Evolutionary conservation across 92 coral and sea anemone species (phyloP).

Genomic region (Palythoa heliodiscus): DNA sequence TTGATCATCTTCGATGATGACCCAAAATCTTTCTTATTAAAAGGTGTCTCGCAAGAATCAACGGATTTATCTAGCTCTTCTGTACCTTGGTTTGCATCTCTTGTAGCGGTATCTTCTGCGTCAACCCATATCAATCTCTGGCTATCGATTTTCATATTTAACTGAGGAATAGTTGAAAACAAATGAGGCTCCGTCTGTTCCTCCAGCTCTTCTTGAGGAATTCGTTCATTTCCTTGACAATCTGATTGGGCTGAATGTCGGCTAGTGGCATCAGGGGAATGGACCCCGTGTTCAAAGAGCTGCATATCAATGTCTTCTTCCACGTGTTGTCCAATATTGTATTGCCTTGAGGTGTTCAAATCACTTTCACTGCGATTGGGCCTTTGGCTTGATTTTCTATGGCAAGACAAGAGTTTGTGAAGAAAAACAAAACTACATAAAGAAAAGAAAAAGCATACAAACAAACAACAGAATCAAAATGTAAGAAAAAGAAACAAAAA

Average conservation of each 20-base stretch:
- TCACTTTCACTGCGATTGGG: constrained; percentile 55
- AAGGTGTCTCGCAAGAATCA: not conserved
- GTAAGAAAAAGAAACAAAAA: not conserved
- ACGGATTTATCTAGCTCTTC: not conserved
- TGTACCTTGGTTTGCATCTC: not conserved
- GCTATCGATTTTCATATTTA: constrained; percentile 34
- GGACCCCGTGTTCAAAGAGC: constrained; percentile 73
- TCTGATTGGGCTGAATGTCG: constrained; percentile 38
- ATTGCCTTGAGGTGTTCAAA: constrained; percentile 65
- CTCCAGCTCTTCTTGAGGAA: not conserved
- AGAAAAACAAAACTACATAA: not conserved
- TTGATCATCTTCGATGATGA: not conserved
- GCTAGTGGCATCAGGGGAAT: constrained; percentile 36
- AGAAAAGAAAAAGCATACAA: not conserved
- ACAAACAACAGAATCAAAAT: not conserved
- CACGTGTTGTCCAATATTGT: constrained; percentile 66
- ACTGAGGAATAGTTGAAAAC: constrained; percentile 35
- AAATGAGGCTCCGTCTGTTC: constrained; percentile 24
- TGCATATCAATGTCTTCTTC: constrained; percentile 78
- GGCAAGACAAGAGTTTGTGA: too few species aligned
- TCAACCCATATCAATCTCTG: not conserved
- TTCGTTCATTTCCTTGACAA: constrained; percentile 11
- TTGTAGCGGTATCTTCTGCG: not conserved
- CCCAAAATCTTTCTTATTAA: not conserved
- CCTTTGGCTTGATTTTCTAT: not conserved